A percentile compares a stretch with the other conserved stretches of the same genome.
phyloP scores from a whole-genome alignment of 2,888 invertebrate genomes.

The Theodoxus fluviatilis region DNA sequence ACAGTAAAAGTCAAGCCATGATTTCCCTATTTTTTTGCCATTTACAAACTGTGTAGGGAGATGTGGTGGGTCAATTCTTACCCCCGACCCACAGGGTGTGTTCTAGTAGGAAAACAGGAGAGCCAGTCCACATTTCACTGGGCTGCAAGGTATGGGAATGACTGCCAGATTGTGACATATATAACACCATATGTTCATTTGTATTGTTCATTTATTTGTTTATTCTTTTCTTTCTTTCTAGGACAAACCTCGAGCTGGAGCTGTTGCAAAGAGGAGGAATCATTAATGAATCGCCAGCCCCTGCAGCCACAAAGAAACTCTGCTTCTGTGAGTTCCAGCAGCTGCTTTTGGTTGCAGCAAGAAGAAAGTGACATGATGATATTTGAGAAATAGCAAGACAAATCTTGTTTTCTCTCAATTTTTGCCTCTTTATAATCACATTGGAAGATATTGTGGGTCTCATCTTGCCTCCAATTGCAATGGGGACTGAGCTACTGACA shows the following conservation, averaged over 20 bases:
- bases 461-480: background rate
- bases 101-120: too few relatives aligned
- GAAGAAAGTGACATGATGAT: background rate
- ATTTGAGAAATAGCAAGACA: slow-evolving; percentile 17
- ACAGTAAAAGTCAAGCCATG: too few relatives aligned
- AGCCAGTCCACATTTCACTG: too few relatives aligned
- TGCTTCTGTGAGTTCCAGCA: slow-evolving; percentile 46
- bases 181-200: too few relatives aligned
- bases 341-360: too few relatives aligned
- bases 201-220: too few relatives aligned
- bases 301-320: slow-evolving; percentile 39
- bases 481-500: too few relatives aligned
- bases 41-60: too few relatives aligned
- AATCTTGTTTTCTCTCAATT: slow-evolving; percentile 28
- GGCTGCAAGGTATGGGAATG: too few relatives aligned
- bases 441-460: background rate
- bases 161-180: too few relatives aligned
- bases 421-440: background rate
- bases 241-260: slow-evolving; percentile 92
- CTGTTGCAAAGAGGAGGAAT: slow-evolving; percentile 81
- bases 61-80: background rate
- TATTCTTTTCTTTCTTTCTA: slow-evolving; percentile 46
- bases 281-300: slow-evolving; percentile 36
- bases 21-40: too few relatives aligned
- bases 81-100: too few relatives aligned